Conservation (phyloP, 2,797 vertebrate genomes). For the Erithacus rubecula region DNA sequence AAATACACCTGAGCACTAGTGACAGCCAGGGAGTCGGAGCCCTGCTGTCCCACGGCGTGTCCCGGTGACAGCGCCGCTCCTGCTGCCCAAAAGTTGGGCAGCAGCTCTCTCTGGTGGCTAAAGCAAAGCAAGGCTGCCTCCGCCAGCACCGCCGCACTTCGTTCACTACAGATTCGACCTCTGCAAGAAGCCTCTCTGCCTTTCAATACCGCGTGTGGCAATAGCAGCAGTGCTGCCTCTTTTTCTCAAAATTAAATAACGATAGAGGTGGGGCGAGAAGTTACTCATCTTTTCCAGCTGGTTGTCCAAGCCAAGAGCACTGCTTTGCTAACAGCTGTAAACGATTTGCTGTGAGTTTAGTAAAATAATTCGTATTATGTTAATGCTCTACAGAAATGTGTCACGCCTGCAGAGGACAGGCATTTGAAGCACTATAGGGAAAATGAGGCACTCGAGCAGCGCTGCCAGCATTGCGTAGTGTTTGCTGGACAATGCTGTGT, state of each 20-base stretch:
- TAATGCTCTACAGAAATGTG: not conserved
- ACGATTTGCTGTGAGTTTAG: not conserved
- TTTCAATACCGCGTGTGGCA: not conserved
- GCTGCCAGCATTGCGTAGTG: not conserved
- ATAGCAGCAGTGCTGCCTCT: not conserved
- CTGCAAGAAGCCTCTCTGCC: not conserved
- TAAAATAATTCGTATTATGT: not conserved
- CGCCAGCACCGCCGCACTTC: not conserved
- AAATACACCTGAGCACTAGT: not conserved
- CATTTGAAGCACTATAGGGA: not conserved
- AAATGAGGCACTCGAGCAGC: not conserved
- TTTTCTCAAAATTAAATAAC: not conserved
- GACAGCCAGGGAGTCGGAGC: not conserved
- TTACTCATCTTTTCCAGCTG: not conserved
- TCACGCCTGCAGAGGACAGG: not conserved
- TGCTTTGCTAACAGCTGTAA: constrained; percentile 10
- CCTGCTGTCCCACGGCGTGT: fast-evolving
- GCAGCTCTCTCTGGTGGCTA: constrained; percentile 67
- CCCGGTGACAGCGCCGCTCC: not conserved
- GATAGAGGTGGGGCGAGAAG: not conserved
- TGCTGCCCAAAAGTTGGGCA: constrained; percentile 8
- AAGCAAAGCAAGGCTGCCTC: not conserved
- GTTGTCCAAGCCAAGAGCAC: not conserved
- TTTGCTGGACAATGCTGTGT: not conserved
- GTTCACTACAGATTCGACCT: fast-evolving